phyloP scores from a whole-genome alignment of 2,113 vertebrate genomes.

The Myxocyprinus asiaticus region DNA sequence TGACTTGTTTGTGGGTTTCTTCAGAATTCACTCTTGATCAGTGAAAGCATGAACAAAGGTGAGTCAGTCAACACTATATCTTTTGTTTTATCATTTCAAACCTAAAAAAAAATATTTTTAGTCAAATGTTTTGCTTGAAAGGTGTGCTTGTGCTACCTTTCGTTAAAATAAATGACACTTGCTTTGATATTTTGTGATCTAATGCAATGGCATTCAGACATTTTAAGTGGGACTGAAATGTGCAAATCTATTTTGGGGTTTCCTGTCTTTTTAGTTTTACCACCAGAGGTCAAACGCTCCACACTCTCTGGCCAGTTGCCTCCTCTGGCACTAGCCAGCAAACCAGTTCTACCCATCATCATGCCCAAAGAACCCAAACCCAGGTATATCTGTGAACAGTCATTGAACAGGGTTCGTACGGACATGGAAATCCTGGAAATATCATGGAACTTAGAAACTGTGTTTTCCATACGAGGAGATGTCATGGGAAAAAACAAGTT shows the following conservation, averaged over 20 bases:
- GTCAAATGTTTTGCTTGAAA: too few species aligned
- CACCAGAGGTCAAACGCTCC: conserved; percentile 48
- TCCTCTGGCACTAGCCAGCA: conserved; percentile 50
- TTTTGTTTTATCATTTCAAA: too few species aligned
- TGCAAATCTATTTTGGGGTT: not conserved
- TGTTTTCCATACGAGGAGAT: too few species aligned
- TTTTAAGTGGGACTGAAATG: too few species aligned
- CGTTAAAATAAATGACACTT: too few species aligned
- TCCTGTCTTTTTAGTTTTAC: conserved; percentile 33
- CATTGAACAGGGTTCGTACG: not conserved
- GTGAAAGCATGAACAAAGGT: conserved; percentile 37
- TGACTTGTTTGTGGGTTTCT: conserved; percentile 8
- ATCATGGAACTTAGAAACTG: too few species aligned
- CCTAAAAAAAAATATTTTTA: too few species aligned
- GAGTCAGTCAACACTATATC: not conserved
- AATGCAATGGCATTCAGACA: too few species aligned
- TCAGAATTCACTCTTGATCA: conserved; percentile 30
- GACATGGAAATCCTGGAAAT: too few species aligned
- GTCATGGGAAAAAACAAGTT: too few species aligned
- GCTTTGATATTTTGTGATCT: too few species aligned
- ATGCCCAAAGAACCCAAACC: conserved; percentile 61
- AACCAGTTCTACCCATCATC: conserved; percentile 51
- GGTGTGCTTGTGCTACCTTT: too few species aligned
- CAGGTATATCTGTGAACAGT: conserved; percentile 56
- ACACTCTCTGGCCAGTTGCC: conserved; percentile 54